Percentiles rank a stretch among this genome's conserved stretches.
Conservation (phyloP, 2,888 invertebrate species). For the Bombylius discolor region DNA sequence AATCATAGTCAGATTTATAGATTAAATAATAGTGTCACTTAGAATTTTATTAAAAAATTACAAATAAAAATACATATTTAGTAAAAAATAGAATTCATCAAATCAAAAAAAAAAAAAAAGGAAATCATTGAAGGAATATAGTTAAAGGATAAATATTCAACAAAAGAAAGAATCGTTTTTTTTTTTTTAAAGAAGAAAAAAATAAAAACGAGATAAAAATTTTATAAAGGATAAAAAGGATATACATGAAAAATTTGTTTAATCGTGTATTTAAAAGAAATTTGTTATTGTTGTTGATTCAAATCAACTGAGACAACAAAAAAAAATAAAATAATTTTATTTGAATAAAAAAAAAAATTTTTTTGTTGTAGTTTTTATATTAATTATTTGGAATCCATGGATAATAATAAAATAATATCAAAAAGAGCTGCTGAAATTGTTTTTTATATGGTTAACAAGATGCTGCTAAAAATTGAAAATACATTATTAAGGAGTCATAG, state of each 20-base stretch:
- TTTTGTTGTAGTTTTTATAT: not conserved
- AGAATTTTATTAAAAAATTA: not conserved
- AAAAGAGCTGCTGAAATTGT: constrained; percentile 7
- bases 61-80: too few relatives aligned
- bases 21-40: constrained; percentile 3
- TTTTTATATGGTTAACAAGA: constrained; percentile 39
- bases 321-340: constrained; percentile 11
- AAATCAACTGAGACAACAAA: constrained; percentile 12
- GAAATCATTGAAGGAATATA: not conserved
- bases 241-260: too few relatives aligned
- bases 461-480: constrained; percentile 59
- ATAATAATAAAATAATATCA: constrained; percentile 4
- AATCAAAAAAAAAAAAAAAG: constrained; percentile 7
- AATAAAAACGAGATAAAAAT: too few relatives aligned
- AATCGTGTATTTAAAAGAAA: too few relatives aligned
- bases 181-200: too few relatives aligned
- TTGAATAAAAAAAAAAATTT: constrained; percentile 1
- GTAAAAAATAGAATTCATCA: constrained; percentile 10
- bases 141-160: too few relatives aligned
- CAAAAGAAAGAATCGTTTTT: too few relatives aligned
- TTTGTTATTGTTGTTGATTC: constrained; percentile 4
- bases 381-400: constrained; percentile 5
- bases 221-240: too few relatives aligned
- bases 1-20: constrained; percentile 3
- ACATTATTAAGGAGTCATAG: constrained; percentile 67